Percentiles rank a stretch among this genome's conserved stretches.
These are phyloP conservation scores for Equus quagga DNA, from an alignment of 2,113 vertebrate species.

Conservation along the genomic window DNA sequence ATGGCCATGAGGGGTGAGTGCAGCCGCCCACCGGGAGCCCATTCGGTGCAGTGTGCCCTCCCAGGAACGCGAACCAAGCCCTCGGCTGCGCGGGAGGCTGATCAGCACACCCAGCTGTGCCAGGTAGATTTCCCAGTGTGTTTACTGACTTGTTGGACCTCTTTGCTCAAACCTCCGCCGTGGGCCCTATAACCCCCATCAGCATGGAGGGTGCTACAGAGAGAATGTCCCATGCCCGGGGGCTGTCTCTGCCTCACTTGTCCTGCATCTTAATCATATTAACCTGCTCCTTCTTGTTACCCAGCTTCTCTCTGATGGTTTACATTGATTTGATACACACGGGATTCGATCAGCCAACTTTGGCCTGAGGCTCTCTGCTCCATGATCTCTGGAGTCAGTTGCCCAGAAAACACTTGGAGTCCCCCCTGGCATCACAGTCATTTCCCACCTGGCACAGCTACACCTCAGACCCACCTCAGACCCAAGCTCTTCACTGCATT, in stretches of 20 bases:
- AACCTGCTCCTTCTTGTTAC: not conserved
- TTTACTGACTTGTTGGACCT: not conserved
- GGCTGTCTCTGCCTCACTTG: accelerated
- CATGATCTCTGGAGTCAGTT: not conserved
- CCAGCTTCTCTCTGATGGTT: not conserved
- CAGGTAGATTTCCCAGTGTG: not conserved
- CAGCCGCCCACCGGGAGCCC: too few species aligned
- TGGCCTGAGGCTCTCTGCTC: not conserved
- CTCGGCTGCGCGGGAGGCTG: not conserved
- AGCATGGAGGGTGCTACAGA: not conserved
- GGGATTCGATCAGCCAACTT: not conserved
- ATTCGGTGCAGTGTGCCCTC: not conserved
- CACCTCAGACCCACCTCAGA: constrained; percentile 26
- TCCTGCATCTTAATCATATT: not conserved
- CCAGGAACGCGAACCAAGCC: not conserved
- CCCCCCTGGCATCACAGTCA: accelerated
- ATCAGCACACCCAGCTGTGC: not conserved
- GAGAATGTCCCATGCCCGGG: not conserved
- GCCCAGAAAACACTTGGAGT: accelerated
- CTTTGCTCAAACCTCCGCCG: not conserved
- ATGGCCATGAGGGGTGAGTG: not conserved
- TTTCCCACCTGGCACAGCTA: not conserved
- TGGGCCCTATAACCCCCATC: accelerated
- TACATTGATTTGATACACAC: not conserved
- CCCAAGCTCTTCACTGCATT: not conserved